These are phyloP conservation scores for Onychomys torridus DNA, from an alignment of 2,797 vertebrate genomes.

Conservation along the genomic window DNA sequence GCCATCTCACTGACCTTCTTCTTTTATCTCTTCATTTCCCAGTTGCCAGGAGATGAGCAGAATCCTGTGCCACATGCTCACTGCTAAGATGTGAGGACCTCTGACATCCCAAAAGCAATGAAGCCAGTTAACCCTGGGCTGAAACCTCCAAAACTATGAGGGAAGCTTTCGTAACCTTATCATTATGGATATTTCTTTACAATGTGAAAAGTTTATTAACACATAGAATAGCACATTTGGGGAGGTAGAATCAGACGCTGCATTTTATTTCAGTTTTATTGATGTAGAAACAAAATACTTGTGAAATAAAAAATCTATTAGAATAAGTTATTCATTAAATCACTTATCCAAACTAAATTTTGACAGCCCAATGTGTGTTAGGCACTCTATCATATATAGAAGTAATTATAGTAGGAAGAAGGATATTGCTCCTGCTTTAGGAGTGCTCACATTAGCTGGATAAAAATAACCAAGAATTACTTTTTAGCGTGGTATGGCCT, in stretches of 20 bases:
- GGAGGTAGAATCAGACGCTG: not conserved
- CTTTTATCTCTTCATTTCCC: not conserved
- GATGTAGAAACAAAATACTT: not conserved
- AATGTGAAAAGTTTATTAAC: not conserved
- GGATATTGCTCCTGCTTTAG: not conserved
- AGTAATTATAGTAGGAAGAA: not conserved
- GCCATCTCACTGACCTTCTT: not conserved
- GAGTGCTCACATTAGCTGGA: not conserved
- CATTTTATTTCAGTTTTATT: not conserved
- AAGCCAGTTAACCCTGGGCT: not conserved
- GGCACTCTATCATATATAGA: not conserved
- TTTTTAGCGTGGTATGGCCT: not conserved
- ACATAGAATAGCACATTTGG: not conserved
- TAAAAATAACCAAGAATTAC: not conserved
- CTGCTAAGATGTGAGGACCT: not conserved
- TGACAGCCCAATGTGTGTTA: not conserved
- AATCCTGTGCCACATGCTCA: not conserved
- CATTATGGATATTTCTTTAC: not conserved
- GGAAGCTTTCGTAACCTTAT: not conserved
- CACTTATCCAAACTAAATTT: not conserved
- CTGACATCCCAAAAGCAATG: not conserved
- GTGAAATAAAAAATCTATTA: not conserved
- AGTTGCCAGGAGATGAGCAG: not conserved
- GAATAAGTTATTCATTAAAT: not conserved
- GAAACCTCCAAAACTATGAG: not conserved